phyloP scores from a whole-genome alignment of 2,797 vertebrate species.

The Cygnus olor region DNA sequence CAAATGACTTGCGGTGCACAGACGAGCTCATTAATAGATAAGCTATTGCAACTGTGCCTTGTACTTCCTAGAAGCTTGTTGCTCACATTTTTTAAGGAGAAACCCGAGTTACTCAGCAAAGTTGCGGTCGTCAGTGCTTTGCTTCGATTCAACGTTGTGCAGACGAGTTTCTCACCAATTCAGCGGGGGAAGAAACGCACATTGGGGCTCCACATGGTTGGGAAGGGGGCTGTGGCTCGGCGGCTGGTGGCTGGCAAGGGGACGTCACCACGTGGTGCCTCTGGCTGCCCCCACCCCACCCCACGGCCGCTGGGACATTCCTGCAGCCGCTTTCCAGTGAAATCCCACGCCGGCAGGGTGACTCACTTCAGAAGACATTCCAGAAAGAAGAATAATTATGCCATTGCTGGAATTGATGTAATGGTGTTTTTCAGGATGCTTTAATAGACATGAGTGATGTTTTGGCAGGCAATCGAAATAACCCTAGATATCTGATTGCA shows the following conservation, averaged over 20 bases:
- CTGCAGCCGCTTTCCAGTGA: constrained; percentile 71
- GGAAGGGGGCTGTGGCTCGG: neutral
- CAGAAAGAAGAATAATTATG: constrained; percentile 81
- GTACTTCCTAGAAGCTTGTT: neutral
- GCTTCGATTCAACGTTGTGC: neutral
- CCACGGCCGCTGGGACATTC: constrained; percentile 70
- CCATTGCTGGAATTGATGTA: constrained; percentile 81
- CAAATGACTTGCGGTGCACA: neutral
- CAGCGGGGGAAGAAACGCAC: accelerated
- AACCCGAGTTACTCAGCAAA: neutral
- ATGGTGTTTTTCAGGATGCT: constrained; percentile 81
- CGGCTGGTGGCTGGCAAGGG: accelerated
- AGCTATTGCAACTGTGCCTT: neutral
- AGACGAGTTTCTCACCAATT: neutral
- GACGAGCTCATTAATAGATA: neutral
- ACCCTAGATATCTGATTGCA: constrained; percentile 74
- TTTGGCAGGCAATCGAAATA: constrained; percentile 77
- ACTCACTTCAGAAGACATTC: constrained; percentile 83
- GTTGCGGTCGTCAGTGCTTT: neutral
- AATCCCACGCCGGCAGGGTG: constrained; percentile 75
- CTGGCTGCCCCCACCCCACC: constrained; percentile 34
- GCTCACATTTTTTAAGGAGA: neutral
- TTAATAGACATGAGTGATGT: constrained; percentile 79
- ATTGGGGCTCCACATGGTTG: accelerated
- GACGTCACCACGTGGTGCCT: neutral